phyloP scores from a whole-genome alignment of 2,113 vertebrate genomes.

The Pelecanoides urinatrix region DNA sequence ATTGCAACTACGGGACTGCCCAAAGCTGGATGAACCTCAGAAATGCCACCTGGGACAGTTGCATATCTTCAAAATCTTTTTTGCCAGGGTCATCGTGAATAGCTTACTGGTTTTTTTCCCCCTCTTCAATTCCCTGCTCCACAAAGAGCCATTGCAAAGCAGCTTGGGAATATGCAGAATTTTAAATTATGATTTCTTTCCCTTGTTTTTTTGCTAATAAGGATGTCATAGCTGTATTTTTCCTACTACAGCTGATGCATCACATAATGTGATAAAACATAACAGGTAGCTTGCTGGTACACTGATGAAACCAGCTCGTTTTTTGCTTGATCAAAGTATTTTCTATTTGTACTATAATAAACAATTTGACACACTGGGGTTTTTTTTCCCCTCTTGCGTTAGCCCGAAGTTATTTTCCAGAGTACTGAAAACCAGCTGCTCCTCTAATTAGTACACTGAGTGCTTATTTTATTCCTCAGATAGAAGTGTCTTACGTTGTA shows the following conservation, averaged over 20 bases:
- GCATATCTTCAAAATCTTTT: not conserved
- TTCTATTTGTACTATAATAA: not conserved
- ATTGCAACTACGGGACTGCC: not conserved
- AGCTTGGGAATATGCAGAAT: not conserved
- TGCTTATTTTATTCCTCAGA: slow-evolving; percentile 44
- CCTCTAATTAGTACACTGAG: slow-evolving; percentile 44
- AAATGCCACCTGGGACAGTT: not conserved
- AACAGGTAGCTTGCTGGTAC: not conserved
- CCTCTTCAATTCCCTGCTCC: not conserved
- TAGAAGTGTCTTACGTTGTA: slow-evolving; percentile 31
- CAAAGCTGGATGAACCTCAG: not conserved
- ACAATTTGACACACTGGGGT: not conserved
- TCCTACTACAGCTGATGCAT: not conserved
- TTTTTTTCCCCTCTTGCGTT: not conserved
- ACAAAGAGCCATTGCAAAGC: not conserved
- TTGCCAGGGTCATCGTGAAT: too few relatives aligned
- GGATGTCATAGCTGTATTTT: not conserved
- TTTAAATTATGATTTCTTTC: not conserved
- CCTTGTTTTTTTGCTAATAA: not conserved
- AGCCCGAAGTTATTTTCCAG: slow-evolving; percentile 38
- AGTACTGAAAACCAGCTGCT: slow-evolving; percentile 38
- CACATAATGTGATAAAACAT: not conserved
- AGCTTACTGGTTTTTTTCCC: not conserved
- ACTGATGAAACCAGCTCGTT: not conserved
- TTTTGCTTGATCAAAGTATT: not conserved